Conservation (phyloP, 23 tunicate genomes). For the Ascidia mentula region DNA sequence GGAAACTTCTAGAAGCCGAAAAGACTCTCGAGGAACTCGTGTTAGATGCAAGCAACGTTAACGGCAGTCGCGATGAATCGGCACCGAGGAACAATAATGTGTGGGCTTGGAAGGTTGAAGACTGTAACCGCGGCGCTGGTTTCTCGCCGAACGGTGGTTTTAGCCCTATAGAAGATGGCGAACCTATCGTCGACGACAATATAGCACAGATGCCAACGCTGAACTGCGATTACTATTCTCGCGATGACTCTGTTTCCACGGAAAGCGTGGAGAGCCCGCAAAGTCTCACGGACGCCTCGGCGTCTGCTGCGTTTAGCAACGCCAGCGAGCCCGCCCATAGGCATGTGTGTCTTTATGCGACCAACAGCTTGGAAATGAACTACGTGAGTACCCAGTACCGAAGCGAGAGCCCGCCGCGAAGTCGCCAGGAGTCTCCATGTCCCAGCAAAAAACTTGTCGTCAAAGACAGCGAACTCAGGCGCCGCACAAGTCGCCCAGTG, state of each 20-base stretch:
- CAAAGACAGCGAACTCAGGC: not conserved
- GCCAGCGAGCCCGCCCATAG: not conserved
- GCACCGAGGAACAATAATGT: not conserved
- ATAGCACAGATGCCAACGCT: conserved; percentile 41
- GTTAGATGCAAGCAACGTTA: not conserved
- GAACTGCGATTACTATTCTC: conserved; percentile 1
- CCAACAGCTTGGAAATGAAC: conserved; percentile 78
- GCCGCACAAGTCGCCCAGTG: conserved; percentile 25
- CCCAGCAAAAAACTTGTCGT: not conserved
- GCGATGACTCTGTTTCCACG: not conserved
- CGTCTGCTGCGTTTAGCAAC: not conserved
- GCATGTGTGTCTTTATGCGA: conserved; percentile 66
- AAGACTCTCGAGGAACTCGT: not conserved
- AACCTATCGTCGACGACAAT: conserved; percentile 1
- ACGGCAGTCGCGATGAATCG: not conserved
- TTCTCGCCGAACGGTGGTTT: not conserved
- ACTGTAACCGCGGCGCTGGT: not conserved
- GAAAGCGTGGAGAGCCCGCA: not conserved
- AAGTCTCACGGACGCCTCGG: not conserved
- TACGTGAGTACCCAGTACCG: conserved; percentile 45
- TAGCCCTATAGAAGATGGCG: conserved; percentile 15
- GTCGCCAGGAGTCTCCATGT: not conserved
- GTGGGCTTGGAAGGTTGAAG: not conserved
- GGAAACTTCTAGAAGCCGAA: not conserved
- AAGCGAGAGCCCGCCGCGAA: conserved; percentile 5